phyloP scores from a whole-genome alignment of 2,888 invertebrate genomes.

The Agrotis clavis region DNA sequence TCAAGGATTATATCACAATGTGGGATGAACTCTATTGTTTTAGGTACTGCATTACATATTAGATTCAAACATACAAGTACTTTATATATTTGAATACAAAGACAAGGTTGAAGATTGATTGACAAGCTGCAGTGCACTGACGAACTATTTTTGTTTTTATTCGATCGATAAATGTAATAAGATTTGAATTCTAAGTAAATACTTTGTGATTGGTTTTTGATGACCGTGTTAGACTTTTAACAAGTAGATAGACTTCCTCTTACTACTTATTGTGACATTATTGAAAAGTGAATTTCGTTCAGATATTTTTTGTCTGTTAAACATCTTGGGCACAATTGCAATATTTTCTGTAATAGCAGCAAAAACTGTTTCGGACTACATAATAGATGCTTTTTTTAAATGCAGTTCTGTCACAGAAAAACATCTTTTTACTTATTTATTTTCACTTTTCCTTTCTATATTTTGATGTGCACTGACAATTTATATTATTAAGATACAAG shows the following conservation, averaged over 20 bases:
- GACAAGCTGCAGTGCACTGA: conserved; percentile 7
- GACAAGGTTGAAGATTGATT: conserved; percentile 19
- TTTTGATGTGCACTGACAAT: not conserved
- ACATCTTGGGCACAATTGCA: conserved; percentile 11
- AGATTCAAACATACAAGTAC: not conserved
- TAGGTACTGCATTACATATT: conserved; percentile 5
- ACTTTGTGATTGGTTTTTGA: conserved; percentile 33
- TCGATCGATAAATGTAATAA: conserved; percentile 5
- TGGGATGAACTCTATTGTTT: conserved; percentile 34
- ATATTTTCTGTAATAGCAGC: conserved; percentile 25
- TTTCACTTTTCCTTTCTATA: conserved; percentile 6
- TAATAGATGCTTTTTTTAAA: conserved; percentile 27
- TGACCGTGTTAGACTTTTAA: conserved; percentile 19
- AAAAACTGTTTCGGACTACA: conserved; percentile 15
- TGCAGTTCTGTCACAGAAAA: not conserved
- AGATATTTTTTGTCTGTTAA: conserved; percentile 12
- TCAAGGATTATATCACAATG: conserved; percentile 21
- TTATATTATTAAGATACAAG: not conserved
- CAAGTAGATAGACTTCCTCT: conserved; percentile 4
- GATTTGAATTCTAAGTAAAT: conserved; percentile 16
- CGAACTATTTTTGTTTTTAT: not conserved
- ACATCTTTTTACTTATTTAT: not conserved
- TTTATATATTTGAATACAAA: conserved; percentile 9
- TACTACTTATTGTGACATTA: conserved; percentile 9
- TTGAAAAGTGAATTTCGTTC: conserved; percentile 5